These are phyloP conservation scores for Paguma larvata DNA, from an alignment of 2,797 vertebrate genomes.

Conservation along the genomic window DNA sequence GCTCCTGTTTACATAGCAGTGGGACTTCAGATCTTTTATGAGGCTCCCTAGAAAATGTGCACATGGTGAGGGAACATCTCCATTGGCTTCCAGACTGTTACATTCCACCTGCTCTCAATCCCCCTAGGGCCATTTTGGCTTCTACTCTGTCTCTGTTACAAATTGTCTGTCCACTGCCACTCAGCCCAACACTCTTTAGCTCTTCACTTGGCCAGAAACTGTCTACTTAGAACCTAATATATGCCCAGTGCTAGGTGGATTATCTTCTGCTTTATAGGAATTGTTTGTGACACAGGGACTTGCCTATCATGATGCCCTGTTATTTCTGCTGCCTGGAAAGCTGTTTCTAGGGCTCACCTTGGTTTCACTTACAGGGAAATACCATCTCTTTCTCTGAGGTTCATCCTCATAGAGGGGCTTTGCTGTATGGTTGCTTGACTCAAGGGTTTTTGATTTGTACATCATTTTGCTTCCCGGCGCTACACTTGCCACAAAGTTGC, in stretches of 20 bases:
- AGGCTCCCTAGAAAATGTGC: background rate
- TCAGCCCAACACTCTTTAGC: background rate
- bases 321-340: background rate
- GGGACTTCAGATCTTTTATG: background rate
- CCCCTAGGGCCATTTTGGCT: background rate
- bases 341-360: background rate
- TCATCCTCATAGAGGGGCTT: background rate
- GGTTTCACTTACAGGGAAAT: background rate
- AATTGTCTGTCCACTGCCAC: background rate
- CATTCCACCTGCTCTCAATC: background rate
- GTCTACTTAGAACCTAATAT: background rate
- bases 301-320: background rate
- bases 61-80: background rate
- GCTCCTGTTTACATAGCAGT: background rate
- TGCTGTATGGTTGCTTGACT: background rate
- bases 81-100: background rate
- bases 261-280: background rate
- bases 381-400: background rate
- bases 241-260: background rate
- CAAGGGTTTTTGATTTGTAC: background rate
- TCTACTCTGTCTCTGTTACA: background rate
- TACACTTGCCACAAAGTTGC: background rate
- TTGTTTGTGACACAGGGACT: background rate
- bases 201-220: no score
- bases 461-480: background rate